Evolutionary conservation across 2,797 vertebrate genomes (phyloP).

Genomic region (Poeciliopsis paucimaculata): DNA sequence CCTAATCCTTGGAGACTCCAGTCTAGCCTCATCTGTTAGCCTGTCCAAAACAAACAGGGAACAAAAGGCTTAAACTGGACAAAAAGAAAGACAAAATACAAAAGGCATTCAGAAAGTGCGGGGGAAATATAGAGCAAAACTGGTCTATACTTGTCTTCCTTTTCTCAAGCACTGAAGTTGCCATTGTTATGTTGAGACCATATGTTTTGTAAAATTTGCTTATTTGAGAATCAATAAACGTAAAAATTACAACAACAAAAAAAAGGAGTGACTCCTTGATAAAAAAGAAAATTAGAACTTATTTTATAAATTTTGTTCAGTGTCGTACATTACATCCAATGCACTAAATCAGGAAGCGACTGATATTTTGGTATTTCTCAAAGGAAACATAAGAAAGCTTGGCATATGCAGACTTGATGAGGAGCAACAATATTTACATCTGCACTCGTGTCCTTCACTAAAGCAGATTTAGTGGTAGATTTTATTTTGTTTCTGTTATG

Average conservation of each 20-base stretch:
- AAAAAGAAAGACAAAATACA: not conserved
- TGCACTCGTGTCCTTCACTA: not conserved
- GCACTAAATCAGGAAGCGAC: not conserved
- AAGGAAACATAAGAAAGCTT: not conserved
- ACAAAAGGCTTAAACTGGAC: not conserved
- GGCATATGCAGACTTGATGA: not conserved
- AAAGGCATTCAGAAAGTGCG: too few species aligned
- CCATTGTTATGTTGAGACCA: too few species aligned
- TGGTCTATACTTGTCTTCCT: too few species aligned
- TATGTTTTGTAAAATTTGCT: too few species aligned
- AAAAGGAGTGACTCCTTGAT: not conserved
- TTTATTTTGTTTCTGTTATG: not conserved
- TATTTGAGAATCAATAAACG: too few species aligned
- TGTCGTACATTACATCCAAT: constrained; percentile 6
- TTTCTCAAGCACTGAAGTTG: too few species aligned
- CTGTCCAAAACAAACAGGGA: not conserved
- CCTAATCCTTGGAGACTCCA: not conserved
- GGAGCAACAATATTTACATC: not conserved
- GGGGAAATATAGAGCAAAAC: not conserved
- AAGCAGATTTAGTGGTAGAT: not conserved
- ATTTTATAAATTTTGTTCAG: not conserved
- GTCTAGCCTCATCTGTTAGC: not conserved
- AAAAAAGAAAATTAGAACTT: not conserved
- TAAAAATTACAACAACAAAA: not conserved
- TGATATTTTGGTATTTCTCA: constrained; percentile 3